Evolutionary conservation across 1,140 invertebrate genomes (phyloP).

Genomic region (Chrysomallon squamiferum): DNA sequence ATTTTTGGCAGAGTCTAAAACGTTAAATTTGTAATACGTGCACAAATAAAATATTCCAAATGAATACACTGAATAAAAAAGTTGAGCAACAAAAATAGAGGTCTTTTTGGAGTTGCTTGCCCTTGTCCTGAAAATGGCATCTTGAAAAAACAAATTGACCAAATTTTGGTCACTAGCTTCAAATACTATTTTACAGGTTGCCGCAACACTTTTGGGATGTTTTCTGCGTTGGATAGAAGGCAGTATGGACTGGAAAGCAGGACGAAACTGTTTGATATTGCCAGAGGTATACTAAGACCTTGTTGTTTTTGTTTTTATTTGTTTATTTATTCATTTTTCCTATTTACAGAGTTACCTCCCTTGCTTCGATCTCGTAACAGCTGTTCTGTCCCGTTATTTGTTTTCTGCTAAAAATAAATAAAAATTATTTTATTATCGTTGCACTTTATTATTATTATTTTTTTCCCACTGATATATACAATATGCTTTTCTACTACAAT

Average conservation of each 20-base stretch:
- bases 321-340: neutral
- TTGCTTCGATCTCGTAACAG: neutral
- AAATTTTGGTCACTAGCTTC: constrained; percentile 1
- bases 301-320: neutral
- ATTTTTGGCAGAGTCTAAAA: no score
- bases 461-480: no score
- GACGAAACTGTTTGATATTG: constrained; percentile 27
- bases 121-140: constrained; percentile 2
- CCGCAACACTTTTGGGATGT: constrained; percentile 18
- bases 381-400: no score
- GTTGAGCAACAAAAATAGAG: neutral
- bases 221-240: constrained; percentile 26
- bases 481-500: no score
- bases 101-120: neutral
- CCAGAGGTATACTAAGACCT: constrained; percentile 20
- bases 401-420: no score
- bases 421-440: no score
- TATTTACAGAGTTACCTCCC: neutral
- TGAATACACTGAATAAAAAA: no score
- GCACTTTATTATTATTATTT: no score
- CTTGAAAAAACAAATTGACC: constrained; percentile 8
- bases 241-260: constrained; percentile 21
- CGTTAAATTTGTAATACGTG: no score
- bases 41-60: no score
- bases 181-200: neutral